A percentile compares a stretch with the other conserved stretches of the same genome.
phyloP scores from a whole-genome alignment of 2,888 invertebrate genomes.

The Cephus spinipes region DNA sequence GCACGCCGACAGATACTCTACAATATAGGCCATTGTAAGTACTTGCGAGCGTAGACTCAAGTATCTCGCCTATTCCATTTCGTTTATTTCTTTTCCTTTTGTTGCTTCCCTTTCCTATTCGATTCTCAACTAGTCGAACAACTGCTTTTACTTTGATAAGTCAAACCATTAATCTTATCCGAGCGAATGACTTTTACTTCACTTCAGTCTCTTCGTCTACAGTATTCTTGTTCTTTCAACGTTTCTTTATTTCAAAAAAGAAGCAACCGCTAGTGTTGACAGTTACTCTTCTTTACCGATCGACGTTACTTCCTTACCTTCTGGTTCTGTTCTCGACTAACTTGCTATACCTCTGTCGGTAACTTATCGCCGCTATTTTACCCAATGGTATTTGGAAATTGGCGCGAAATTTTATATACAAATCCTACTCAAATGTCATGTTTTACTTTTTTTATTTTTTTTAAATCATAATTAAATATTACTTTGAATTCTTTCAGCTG shows the following conservation, averaged over 20 bases:
- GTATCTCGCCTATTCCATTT: background rate
- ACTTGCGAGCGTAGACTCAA: constrained; percentile 24
- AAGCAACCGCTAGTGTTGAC: background rate
- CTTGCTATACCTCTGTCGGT: background rate
- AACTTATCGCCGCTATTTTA: background rate
- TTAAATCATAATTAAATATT: background rate
- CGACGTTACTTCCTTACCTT: background rate
- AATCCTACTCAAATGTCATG: background rate
- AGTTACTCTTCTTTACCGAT: background rate
- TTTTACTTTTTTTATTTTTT: background rate
- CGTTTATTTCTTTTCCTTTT: background rate
- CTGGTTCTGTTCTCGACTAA: background rate
- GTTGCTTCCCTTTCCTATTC: background rate
- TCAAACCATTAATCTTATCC: background rate
- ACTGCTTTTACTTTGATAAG: background rate
- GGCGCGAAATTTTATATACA: background rate
- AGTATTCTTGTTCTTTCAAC: background rate
- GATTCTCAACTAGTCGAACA: background rate
- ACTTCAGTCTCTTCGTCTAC: background rate
- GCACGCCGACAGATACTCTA: constrained; percentile 84
- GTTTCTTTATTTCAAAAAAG: background rate
- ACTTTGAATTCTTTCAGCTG: constrained; percentile 74
- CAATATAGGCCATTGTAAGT: constrained; percentile 83
- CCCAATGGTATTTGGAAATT: too few species aligned
- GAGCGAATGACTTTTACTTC: too few species aligned